Percentiles rank a stretch among this genome's conserved stretches.
These are phyloP conservation scores for Hexactinellida sp. DNA, from an alignment of 37 sponge, comb jelly and placozoan genomes.

Conservation along the genomic window DNA sequence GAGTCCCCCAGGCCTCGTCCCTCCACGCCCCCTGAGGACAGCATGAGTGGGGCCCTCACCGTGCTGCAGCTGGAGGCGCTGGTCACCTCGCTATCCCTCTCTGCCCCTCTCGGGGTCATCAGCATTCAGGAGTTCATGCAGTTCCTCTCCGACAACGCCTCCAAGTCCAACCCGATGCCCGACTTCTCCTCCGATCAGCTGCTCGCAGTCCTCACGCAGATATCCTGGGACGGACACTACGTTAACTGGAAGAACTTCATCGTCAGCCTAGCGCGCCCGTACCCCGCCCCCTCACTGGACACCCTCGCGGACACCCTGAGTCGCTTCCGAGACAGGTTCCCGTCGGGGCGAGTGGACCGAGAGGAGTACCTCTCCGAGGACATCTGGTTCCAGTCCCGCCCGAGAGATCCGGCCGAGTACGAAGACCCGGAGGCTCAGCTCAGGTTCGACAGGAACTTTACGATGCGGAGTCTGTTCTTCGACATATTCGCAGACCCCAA, in stretches of 20 bases:
- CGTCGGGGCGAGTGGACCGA: neutral
- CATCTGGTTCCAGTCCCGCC: neutral
- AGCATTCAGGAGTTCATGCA: constrained; percentile 1
- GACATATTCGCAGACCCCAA: neutral
- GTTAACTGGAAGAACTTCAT: neutral
- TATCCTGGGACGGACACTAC: neutral
- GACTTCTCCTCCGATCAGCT: neutral
- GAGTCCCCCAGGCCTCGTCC: neutral
- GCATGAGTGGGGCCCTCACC: neutral
- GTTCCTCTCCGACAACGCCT: neutral
- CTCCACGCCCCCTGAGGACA: neutral
- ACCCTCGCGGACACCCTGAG: neutral
- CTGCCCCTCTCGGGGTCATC: neutral
- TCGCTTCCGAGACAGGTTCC: neutral
- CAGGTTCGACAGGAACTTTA: neutral
- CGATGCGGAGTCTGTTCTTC: neutral
- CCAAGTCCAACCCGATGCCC: neutral
- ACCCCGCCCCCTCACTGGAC: neutral
- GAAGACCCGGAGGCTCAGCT: neutral
- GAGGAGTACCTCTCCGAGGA: neutral
- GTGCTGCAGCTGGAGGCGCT: neutral
- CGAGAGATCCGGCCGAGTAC: neutral
- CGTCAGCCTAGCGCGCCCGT: neutral
- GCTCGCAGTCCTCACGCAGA: neutral
- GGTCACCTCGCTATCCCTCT: neutral